Evolutionary conservation across 1,140 invertebrate species (phyloP), one percentile per base, ranked within the genome.

Genomic region (Drosophila willistoni): DNA sequence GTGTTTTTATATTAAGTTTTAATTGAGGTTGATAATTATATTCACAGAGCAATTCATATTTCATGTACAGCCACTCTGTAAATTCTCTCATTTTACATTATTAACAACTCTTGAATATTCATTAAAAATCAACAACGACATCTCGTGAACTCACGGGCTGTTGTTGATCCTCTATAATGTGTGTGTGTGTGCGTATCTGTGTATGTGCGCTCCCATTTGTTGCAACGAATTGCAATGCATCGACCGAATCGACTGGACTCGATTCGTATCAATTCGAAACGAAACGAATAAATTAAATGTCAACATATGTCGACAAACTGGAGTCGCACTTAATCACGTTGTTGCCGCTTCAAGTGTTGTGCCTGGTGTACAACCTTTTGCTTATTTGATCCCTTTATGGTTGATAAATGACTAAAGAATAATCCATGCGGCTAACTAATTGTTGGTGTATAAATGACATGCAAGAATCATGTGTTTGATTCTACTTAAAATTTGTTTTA

Each of bases 281-380:
- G 71, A 63, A 56, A 51, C 65, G 62, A 73, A 77, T 77, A 73
- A 77, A 73, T 77, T 74, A 74, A 74, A 77, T 74, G 71, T 70
- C 71, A 74, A 77, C 66, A 77, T 73, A 25, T 77, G 75, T 41
- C 42, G 61, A 17, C 19, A 19, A 51, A 51, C 17, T 19, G 33
- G 44, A 59, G 29, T 71, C 63, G 25, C 63, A 74, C 75, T 77
- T 74, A 71, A 77, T 74, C 71, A 77, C 72, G 75, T 74, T 74
- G 64, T 74, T 71, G 25, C 60, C 59, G 59, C 59, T 66, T 39
- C 42, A 70, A 64, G 67, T 65, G 57, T 39, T 59, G 14, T 19
- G 44, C 44, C 14, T 47, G 44, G 14, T 47, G 44, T 5, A 51
- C 17, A 51, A 10, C 10, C 44, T 51, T 51, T 9, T 51, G 44